These are phyloP conservation scores for Drosophila phalerata DNA, from an alignment of 2,888 invertebrate species.

Conservation along the genomic window DNA sequence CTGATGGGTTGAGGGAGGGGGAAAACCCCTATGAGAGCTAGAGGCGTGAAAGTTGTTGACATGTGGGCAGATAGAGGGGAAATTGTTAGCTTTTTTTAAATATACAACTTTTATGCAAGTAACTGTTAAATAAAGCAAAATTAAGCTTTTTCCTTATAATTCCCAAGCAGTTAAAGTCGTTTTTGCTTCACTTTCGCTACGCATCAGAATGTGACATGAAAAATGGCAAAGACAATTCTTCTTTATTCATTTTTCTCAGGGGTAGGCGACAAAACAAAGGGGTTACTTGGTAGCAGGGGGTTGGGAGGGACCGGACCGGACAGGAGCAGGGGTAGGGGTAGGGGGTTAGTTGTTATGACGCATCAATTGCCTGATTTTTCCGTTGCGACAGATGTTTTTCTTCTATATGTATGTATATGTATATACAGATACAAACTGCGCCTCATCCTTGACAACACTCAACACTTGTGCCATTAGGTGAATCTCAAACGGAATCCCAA, in stretches of 20 bases:
- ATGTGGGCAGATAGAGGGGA: slow-evolving; percentile 56
- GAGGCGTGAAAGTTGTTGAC: slow-evolving; percentile 67
- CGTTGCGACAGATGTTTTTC: slow-evolving; percentile 67
- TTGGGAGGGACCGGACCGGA: slow-evolving; percentile 5
- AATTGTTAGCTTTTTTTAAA: neutral
- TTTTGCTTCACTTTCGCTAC: slow-evolving; percentile 43
- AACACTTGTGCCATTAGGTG: slow-evolving; percentile 70
- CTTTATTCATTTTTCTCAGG: slow-evolving; percentile 48
- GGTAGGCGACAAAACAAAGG: slow-evolving; percentile 54
- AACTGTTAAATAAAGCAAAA: neutral
- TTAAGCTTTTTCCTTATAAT: slow-evolving; percentile 27
- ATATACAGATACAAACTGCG: slow-evolving; percentile 40
- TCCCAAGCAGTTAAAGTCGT: slow-evolving; percentile 31
- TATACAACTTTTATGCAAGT: neutral
- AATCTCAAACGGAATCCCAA: slow-evolving; percentile 56
- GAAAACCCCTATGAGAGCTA: slow-evolving; percentile 58
- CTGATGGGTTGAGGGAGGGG: slow-evolving; percentile 18
- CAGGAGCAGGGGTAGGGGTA: neutral
- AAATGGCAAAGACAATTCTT: slow-evolving; percentile 47
- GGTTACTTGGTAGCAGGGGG: slow-evolving; percentile 24
- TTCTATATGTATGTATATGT: slow-evolving; percentile 1
- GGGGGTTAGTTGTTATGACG: slow-evolving; percentile 61
- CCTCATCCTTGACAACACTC: slow-evolving; percentile 43
- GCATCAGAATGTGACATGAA: slow-evolving; percentile 58
- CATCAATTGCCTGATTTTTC: slow-evolving; percentile 69